Base-by-base conservation (phyloP, 2,113 vertebrate genomes). In the Motacilla alba region DNA sequence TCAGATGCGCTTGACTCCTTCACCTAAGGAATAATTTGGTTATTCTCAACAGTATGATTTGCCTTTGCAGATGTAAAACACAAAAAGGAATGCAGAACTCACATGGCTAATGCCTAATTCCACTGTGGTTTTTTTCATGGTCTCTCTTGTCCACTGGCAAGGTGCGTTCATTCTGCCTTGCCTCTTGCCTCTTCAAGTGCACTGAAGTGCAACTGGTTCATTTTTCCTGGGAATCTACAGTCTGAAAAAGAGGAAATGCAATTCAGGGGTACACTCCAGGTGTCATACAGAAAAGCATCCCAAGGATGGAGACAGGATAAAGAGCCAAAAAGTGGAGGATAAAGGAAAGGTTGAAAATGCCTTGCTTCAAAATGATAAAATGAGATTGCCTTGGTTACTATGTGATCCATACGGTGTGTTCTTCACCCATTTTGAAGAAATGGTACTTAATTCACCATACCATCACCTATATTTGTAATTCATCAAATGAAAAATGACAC, bases 401-500 rank as follows among this genome's bases (percentile, higher is more conserved):
- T 31, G n/a, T 10, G 26, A 91, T 58, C 30, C n/a, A 43, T 15
- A 64, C 8, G 17, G 37, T 41, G 41, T 49, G 74, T 83, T 96
- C 47, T 47, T 95, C 81, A 94, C 75, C 82, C 69, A 69, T 94
- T 88, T 66, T 83, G 26, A 91, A 93, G 96, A 96, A 97, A 88
- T 62, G 46, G 15, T 76, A 30, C 37, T 90, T 0, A 0, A 31
- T 89, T 82, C 85, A 87, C 39, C 82, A 77, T 93, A 72, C 63
- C 30, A 58, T 82, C 13, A 41, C 64, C 95, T 95, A 62, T 89
- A 91, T 89, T 77, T 73, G 39, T 92, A 95, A 96, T 96, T 97
- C 97, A 97, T 97, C 52, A 87, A 95, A 94, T 91, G 91, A 94
- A 90, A 97, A 98, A 97, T 97, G 96, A 94, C 97, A 95, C 95